Evolutionary conservation across 2,888 invertebrate species (phyloP), one percentile per base, ranked within the genome.

Genomic region (Calameuta filiformis): DNA sequence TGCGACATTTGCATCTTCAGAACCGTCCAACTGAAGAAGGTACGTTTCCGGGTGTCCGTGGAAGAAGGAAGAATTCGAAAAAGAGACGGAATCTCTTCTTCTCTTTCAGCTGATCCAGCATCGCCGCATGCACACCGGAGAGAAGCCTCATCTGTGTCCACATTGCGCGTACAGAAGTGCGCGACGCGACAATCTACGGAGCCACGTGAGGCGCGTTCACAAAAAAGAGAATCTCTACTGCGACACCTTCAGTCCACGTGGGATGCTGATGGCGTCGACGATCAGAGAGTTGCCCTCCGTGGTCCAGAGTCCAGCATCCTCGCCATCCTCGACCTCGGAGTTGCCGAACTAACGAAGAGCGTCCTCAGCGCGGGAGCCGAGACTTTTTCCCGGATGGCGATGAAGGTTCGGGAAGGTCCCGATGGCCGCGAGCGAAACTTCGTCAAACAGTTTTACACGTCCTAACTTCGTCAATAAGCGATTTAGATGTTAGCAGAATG

Each of bases 141-240:
- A 93, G 83, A 93, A 93, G 79, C 93, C 93, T 3, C 93, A 93
- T 85, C 89, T 93, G 15, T 94, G 93, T 85, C 93, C 93, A 12
- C 93, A 93, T 83, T 94, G 94, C 85, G 91, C 92, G n/a, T 94
- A 93, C 83, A 91, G 93, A 76, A 93, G 93, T 69, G 93, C 93
- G 1, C 90, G 93, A 73, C 91, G 93, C 76, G 93, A 93, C 89
- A 93, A 94, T 88, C 88, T 94, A 73, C 92, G 93, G 56, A 93
- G 93, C 73, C 93, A 94, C 86, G 93, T 93, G 12, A 91, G 93
- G 35, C 89, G 93, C 69, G 93, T 94, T 79, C 93, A 94, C 88
- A 93, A 93, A 85, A 92, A 93, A 84, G 92, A 93, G 78, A 93
- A 93, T 84, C 90, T 93, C 81, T 93, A 92, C 81, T 93, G 93